Base-by-base conservation (phyloP, 2,113 vertebrate species). In the Hippocampus barbouri region DNA sequence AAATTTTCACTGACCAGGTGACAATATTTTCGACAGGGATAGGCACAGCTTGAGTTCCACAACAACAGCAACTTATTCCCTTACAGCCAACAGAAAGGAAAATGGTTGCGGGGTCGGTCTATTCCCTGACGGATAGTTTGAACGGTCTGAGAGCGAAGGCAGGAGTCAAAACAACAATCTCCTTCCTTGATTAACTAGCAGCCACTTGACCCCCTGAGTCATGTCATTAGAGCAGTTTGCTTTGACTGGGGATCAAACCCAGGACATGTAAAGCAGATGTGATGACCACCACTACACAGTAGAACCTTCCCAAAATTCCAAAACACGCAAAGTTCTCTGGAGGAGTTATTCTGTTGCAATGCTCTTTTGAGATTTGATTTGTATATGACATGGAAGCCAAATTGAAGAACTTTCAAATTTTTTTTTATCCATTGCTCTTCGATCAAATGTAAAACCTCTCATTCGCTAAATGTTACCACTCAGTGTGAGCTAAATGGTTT, bases 231-330 rank as follows among this genome's bases (percentile, higher is more conserved):
- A 12, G 38, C 10, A 40, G 34, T 6, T 65, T 23, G n/a, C 10
- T 47, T 66, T 23, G 2, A 66, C 41, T 47, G 40, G n/a, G 23
- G 41, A 47, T 23, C 21, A 14, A 64, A 64, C 62, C 34, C 38
- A n/a, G 21, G 62, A 64, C 62, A 41, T 41, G 61, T 63, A 41
- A 63, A 63, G 34, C 61, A 65, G 40, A 43, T 23, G 57, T 60
- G 59, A 61, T 61, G 27, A 61, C 27, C 59, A 61, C 63, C 14
- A 66, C n/a, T 14, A 45, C 14, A 45, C 18, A 2, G n/a, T 7
- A 43, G 5, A 14, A 64, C 4, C 10, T 38, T 14, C 16, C 21
- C 3, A n/a, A 57, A 54, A 53, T 6, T 7, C n/a, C 23, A 10
- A 9, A 30, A 60, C 5, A 16, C 27, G 25, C 56, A 4, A 15